Conservation (phyloP, 2,113 vertebrate genomes). For the Trogon melanurus region DNA sequence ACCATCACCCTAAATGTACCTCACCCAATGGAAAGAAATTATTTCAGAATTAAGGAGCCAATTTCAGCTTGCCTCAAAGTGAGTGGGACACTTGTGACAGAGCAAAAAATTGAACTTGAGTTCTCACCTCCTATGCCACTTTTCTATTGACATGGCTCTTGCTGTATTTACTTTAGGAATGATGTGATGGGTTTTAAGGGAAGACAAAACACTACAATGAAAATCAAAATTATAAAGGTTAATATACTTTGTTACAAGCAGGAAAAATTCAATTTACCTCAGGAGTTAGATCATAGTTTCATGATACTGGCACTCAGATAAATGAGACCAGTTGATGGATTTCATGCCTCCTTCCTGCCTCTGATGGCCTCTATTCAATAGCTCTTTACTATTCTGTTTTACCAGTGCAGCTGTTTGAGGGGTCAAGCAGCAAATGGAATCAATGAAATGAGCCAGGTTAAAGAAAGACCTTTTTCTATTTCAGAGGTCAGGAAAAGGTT, state of each 20-base stretch:
- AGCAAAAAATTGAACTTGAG: neutral
- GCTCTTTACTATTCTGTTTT: neutral
- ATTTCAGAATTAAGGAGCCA: neutral
- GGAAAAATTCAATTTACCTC: neutral
- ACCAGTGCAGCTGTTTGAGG: neutral
- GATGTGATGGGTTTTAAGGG: neutral
- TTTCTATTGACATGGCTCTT: neutral
- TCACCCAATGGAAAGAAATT: neutral
- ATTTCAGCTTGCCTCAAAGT: neutral
- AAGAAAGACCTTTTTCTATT: neutral
- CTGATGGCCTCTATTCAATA: neutral
- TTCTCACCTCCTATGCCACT: neutral
- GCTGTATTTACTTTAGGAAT: neutral
- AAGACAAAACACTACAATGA: neutral
- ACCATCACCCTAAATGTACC: neutral
- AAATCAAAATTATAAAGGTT: neutral
- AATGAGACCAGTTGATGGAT: neutral
- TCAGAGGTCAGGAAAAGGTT: conserved; percentile 7
- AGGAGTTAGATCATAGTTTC: neutral
- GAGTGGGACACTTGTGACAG: neutral
- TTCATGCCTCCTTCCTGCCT: neutral
- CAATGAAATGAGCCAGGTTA: neutral
- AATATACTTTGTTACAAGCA: neutral
- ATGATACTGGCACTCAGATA: neutral
- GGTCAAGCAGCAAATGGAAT: neutral